Percentiles rank a stretch among this genome's conserved stretches.
phyloP scores from a whole-genome alignment of 2,888 invertebrate species.

The Argyra leucocephala region DNA sequence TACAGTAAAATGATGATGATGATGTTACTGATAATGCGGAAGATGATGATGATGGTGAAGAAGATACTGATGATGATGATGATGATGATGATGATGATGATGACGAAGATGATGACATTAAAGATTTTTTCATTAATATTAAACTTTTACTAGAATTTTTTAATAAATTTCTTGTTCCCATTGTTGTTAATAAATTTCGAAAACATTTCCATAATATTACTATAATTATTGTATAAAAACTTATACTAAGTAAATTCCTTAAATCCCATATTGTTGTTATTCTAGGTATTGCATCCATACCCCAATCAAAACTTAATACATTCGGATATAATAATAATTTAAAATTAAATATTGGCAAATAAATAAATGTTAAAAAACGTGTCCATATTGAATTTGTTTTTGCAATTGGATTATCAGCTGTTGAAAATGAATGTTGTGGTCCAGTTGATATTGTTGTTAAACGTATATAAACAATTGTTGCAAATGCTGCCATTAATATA shows the following conservation, averaged over 20 bases:
- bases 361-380: constrained; percentile 79
- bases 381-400: constrained; percentile 70
- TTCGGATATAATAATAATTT: constrained; percentile 77
- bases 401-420: constrained; percentile 94
- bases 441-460: constrained; percentile 69
- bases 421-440: constrained; percentile 60
- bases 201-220: constrained; percentile 34
- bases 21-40: background rate
- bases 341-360: constrained; percentile 85
- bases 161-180: constrained; percentile 7
- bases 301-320: constrained; percentile 94
- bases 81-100: background rate
- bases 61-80: constrained; percentile 1
- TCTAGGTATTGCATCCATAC: constrained; percentile 91
- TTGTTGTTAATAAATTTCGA: constrained; percentile 15
- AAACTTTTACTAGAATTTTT: constrained; percentile 2
- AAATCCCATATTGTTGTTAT: constrained; percentile 68
- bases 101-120: background rate
- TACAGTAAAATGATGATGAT: background rate
- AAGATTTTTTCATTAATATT: constrained; percentile 8
- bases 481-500: constrained; percentile 57
- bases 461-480: constrained; percentile 63
- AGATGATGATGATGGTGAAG: background rate
- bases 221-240: constrained; percentile 58
- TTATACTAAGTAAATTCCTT: constrained; percentile 64